Base-by-base conservation (phyloP, 2,888 invertebrate species). In the Luperina nickerlii region DNA sequence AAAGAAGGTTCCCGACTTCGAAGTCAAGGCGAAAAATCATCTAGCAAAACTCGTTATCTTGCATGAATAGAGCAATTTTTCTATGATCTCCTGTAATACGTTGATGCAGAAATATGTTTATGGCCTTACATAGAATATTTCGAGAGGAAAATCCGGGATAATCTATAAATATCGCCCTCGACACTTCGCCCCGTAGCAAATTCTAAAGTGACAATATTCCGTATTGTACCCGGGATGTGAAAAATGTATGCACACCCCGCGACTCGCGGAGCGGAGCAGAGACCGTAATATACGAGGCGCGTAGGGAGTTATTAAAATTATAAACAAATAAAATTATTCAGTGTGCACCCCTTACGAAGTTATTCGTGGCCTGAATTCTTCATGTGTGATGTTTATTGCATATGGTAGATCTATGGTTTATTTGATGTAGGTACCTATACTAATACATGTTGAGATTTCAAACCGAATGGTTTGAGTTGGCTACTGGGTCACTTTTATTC, bases 301-400 rank as follows among this genome's bases (percentile, higher is more conserved):
- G 91, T 90, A 89, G 95, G 96, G 96, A 94, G 95, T 96, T 96
- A 96, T 96, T 96, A 96, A 96, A 96, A 96, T 96, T 96, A 96
- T 96, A 96, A 96, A 96, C 96, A 96, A 96, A 96, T 96, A 96
- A 95, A 95, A 96, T 95, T 96, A 96, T 96, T 95, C 96, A 92
- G 91, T 87, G 91, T 92, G 90, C 93, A 93, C 95, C 94, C 94
- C 92, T 90, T 90, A 90, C 90, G 89, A 88, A 87, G 78, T 83
- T 86, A 91, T 91, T 89, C 93, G 93, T 93, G 94, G 92, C 86
- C 88, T 91, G 94, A 95, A 95, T 95, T 91, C 92, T 90, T 91
- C 92, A 90, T 93, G 89, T 92, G 92, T 91, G 89, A 88, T 91
- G 81, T 82, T 87, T 87, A 84, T 85, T 87, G 86, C 78, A 78